A percentile compares a stretch with the other conserved stretches of the same genome.
phyloP scores from a whole-genome alignment of 2,888 invertebrate species.

The Neoitamus cyanurus region DNA sequence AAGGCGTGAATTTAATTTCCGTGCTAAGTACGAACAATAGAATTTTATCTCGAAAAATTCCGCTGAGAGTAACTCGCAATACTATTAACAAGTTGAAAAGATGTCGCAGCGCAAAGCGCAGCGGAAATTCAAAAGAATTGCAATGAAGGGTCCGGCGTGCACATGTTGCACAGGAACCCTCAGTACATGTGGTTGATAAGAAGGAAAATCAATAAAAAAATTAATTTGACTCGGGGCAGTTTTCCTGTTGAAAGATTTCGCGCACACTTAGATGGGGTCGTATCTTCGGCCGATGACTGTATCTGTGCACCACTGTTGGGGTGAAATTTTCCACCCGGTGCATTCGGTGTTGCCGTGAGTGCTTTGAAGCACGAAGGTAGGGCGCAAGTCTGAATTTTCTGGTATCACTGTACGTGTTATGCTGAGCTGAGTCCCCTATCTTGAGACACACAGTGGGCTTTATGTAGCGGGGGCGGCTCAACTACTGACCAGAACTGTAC shows the following conservation, averaged over 20 bases:
- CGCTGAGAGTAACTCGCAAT: background rate
- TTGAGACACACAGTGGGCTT: background rate
- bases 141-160: background rate
- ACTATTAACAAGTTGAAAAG: background rate
- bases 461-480: background rate
- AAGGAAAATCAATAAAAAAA: constrained; percentile 33
- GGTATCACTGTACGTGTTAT: background rate
- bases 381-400: constrained; percentile 5
- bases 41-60: background rate
- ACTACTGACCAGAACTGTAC: constrained; percentile 13
- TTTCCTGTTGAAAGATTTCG: constrained; percentile 12
- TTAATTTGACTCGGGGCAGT: constrained; percentile 10
- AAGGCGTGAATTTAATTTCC: background rate
- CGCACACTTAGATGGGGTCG: background rate
- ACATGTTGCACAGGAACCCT: constrained; percentile 29
- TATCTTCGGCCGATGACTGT: background rate
- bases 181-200: background rate
- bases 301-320: background rate
- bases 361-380: background rate
- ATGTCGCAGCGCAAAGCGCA: background rate
- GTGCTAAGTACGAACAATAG: background rate
- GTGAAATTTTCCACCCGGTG: constrained; percentile 8
- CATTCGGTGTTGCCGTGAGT: constrained; percentile 10
- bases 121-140: background rate
- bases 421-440: background rate